Evolutionary conservation across 2,113 vertebrate genomes (phyloP), one percentile per base, ranked within the genome.

Genomic region (Labeo catla): DNA sequence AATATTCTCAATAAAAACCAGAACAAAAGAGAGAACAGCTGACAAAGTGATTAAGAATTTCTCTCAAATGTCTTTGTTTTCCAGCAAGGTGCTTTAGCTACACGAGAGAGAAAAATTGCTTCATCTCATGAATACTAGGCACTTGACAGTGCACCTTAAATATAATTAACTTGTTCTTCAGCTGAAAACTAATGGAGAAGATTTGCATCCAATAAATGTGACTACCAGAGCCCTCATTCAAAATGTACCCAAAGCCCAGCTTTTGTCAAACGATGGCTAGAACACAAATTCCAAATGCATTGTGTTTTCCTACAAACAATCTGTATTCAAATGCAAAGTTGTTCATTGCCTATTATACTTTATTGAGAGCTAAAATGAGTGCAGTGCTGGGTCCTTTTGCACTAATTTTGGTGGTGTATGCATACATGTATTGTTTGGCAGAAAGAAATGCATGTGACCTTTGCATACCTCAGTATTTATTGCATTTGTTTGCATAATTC

Each of bases 201-300:
- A 68, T 70, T 82, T 82, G 63, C 63, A 82, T 82, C 65, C 47
- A 82, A 10, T 70, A 63, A 70, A 82, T 70, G 63, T 52, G 47
- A 52, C 45, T 49, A 66, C 61, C 15, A 52, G 9, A 50, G 4
- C 8, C 49, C 19, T n/a, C 52, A 73, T 73, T 83, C 11, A 83
- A 59, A 59, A 70, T 43, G n/a, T 43, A n/a, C 36, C 16, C 54
- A 12, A 61, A 80, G 11, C 50, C 13, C 34, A 15, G 50, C 50
- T 72, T 84, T 84, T 73, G 68, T 84, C 82, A 84, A 73, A 83
- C n/a, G 34, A 73, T 45, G 34, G 10, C 68, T 73, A 36, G 11
- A 72, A 73, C 21, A 73, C 34, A 57, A 50, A 73, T 83, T 83
- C 57, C 36, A 83, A 23, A 57, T 73, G 50, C 50, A 84, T 54